Percentiles rank a stretch among this genome's conserved stretches.
Conservation (phyloP, 1,140 invertebrate species). For the Nixonia krombeini region DNA sequence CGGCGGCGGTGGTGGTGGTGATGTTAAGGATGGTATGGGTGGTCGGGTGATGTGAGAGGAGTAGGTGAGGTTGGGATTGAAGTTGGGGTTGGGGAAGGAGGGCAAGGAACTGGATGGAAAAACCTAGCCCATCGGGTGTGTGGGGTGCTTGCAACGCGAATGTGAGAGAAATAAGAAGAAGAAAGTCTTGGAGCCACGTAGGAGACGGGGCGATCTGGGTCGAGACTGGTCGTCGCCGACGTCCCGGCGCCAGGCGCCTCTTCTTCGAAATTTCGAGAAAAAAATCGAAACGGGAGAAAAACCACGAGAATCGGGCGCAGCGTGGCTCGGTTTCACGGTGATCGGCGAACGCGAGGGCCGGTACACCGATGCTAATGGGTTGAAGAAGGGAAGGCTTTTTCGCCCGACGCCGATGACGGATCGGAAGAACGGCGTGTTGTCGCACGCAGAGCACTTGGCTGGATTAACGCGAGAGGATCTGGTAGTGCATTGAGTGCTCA, state of each 20-base stretch:
- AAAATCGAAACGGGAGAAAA: conserved; percentile 35
- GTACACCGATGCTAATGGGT: too few species aligned
- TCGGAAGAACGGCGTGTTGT: neutral
- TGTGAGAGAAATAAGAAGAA: conserved; percentile 63
- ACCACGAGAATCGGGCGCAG: neutral
- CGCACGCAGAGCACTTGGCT: neutral
- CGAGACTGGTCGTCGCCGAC: conserved; percentile 69
- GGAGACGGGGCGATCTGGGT: conserved; percentile 67
- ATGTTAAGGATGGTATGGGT: too few species aligned
- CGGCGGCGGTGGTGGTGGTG: too few species aligned
- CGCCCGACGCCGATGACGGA: too few species aligned
- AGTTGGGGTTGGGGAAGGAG: conserved; percentile 9
- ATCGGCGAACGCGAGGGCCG: too few species aligned
- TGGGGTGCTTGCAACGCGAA: conserved; percentile 43
- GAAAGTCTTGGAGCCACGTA: conserved; percentile 56
- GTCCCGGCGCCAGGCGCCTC: conserved; percentile 66
- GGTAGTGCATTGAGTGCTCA: neutral
- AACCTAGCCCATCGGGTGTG: conserved; percentile 58
- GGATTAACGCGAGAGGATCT: neutral
- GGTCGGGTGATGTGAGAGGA: too few species aligned
- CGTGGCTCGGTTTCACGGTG: too few species aligned
- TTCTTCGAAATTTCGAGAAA: conserved; percentile 44
- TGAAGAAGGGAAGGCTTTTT: too few species aligned
- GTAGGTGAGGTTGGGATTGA: too few species aligned
- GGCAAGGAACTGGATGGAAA: conserved; percentile 43